Evolutionary conservation across 1,140 invertebrate genomes (phyloP).

Genomic region (Conus ventricosus): DNA sequence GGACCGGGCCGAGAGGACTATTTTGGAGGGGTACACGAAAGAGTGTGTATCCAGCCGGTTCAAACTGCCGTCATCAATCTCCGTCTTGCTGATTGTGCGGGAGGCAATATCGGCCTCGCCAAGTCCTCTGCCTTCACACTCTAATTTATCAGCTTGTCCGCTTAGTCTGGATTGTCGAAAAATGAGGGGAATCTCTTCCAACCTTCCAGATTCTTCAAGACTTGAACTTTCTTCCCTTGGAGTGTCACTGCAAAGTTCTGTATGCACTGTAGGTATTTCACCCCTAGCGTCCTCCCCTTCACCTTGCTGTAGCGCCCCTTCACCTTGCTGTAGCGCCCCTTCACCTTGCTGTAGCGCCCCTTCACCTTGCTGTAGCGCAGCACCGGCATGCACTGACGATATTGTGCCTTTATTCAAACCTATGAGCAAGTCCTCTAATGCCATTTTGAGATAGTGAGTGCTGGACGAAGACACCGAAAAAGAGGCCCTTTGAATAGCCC

Average conservation of each 20-base stretch:
- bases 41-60: neutral
- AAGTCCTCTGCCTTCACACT: too few relatives aligned
- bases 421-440: neutral
- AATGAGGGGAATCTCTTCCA: too few relatives aligned
- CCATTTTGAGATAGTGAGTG: neutral
- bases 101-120: neutral
- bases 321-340: too few relatives aligned
- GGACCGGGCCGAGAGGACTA: neutral
- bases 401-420: neutral
- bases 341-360: too few relatives aligned
- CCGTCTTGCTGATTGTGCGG: constrained; percentile 18
- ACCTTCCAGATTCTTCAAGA: too few relatives aligned
- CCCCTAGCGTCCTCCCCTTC: too few relatives aligned
- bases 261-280: too few relatives aligned
- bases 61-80: neutral
- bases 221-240: too few relatives aligned
- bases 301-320: neutral
- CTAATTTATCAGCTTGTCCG: too few relatives aligned
- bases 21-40: neutral
- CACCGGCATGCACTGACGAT: neutral
- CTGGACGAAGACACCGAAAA: neutral
- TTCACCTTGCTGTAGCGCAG: neutral
- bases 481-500: neutral
- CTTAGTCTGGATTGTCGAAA: too few relatives aligned
- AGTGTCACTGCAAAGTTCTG: too few relatives aligned